Evolutionary conservation across 30 jellyfish, hydroid and myxozoan species (phyloP), one percentile per base, ranked within the genome.

Genomic region (Hydra vulgaris): DNA sequence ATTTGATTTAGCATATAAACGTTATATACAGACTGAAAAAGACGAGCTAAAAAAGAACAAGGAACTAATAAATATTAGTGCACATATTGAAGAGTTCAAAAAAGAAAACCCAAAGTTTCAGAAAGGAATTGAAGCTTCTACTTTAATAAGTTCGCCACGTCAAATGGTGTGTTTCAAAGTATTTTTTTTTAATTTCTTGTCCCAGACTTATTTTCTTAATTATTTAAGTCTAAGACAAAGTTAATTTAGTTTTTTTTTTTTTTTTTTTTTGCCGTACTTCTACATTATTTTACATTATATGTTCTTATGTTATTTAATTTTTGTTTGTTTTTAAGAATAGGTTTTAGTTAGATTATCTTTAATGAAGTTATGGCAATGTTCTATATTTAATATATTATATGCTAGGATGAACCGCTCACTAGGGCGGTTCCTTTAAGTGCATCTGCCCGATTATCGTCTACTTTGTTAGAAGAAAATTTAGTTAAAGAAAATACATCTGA

Each of bases 1-100:
- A 4, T 94, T 94, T 78, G 95, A 94, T 26, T 27, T 94, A 85
- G 99, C 99, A 26, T 94, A 94, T 80, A 81, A 85, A 73, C 78
- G 95, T 40, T 94, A 86, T 69, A 23, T 84, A 1, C 88, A 85
- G 24, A 85, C 82, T 69, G 95, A 94, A 67, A 82, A 82, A 79
- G 81, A 54, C 15, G 94, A 82, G 81, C 24, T 86, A 18, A 86
- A 90, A 69, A 89, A 86, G 66, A 90, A 72, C 77, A 90, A 78
- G 19, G 97, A 90, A 25, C 54, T 90, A 18, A 17, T 70, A 22
- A 82, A 77, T 27, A 25, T 90, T 72, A 87, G 74, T 69, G 78
- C 78, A 76, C 95, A 90, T 26, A 80, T 86, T 17, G 95, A 85
- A 73, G 68, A 72, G 21, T 88, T 86, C 8, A 79, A 74, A 73